Evolutionary conservation across 2,113 vertebrate species (phyloP), one percentile per base, ranked within the genome.

Genomic region (Urocolius indicus): DNA sequence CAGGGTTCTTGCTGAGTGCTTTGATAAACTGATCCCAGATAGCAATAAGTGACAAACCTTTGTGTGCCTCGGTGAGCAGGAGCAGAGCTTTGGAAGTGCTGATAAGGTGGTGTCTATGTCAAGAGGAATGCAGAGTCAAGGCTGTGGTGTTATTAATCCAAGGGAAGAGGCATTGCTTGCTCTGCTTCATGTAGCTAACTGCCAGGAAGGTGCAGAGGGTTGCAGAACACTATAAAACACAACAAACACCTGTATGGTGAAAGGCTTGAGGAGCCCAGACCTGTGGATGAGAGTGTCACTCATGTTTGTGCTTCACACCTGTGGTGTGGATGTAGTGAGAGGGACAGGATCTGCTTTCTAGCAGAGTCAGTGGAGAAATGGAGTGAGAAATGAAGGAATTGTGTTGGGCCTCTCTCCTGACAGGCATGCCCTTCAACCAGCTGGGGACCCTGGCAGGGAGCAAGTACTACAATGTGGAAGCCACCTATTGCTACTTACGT

Each of bases 371-470:
- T 68, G n/a, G n/a, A n/a, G n/a, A n/a, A n/a, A n/a, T n/a, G n/a
- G n/a, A n/a, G n/a, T n/a, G n/a, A n/a, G n/a, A n/a, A n/a, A n/a
- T n/a, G n/a, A n/a, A n/a, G n/a, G n/a, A n/a, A n/a, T n/a, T n/a
- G n/a, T n/a, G n/a, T n/a, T n/a, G n/a, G n/a, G n/a, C n/a, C 45
- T 11, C 32, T 34, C 22, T 48, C 13, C 10, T 49, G 57, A 10
- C 96, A 99, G 99, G 99, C 79, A 99, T 99, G 99, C 99, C 99
- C 58, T 99, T 99, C 94, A 99, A 99, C 96, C 99, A 99, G 82
- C 98, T 99, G 84, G 99, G 99, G 57, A 99, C 99, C 0, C 89
- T 99, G 93, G 99, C 99, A 20, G 99, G 99, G 73, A 99, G 99
- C 97, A 99, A 99, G 63, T 99, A 99, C 97, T 99, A 99, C 96